Conservation (phyloP, 1,140 invertebrate genomes). For the Trigoniulus corallinus region DNA sequence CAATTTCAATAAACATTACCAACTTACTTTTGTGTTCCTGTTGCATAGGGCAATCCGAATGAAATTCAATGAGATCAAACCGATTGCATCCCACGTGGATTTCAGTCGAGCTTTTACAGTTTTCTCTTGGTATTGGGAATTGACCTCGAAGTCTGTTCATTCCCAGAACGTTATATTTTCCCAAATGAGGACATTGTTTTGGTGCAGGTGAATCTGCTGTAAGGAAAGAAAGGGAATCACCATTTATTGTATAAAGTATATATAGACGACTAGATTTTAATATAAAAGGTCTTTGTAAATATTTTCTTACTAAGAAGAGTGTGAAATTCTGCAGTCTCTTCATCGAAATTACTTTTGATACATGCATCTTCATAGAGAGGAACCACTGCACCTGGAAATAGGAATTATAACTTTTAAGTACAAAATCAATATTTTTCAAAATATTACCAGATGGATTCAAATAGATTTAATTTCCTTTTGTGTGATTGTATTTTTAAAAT, state of each 20-base stretch:
- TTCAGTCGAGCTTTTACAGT: constrained; percentile 13
- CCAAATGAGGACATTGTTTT: constrained; percentile 15
- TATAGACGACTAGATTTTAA: too few relatives aligned
- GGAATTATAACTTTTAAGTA: too few relatives aligned
- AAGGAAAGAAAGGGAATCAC: background rate
- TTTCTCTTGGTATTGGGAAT: constrained; percentile 12
- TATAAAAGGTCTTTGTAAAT: constrained; percentile 9
- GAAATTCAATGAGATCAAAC: constrained; percentile 20
- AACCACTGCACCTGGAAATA: constrained; percentile 10
- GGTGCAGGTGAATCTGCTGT: constrained; percentile 7
- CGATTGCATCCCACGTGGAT: constrained; percentile 19
- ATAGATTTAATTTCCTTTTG: too few relatives aligned
- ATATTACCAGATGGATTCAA: too few relatives aligned
- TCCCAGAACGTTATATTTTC: constrained; percentile 14
- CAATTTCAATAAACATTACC: too few relatives aligned
- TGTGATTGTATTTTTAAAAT: too few relatives aligned
- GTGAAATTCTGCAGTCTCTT: constrained; percentile 13
- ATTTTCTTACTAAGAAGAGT: constrained; percentile 16
- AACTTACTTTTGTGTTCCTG: constrained; percentile 15
- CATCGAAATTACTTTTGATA: constrained; percentile 10
- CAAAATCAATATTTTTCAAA: too few relatives aligned
- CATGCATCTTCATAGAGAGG: constrained; percentile 12
- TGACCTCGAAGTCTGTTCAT: constrained; percentile 11
- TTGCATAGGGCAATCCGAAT: constrained; percentile 19
- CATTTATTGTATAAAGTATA: background rate